A percentile compares a stretch with the other conserved stretches of the same genome.
Evolutionary conservation across 2,888 invertebrate species (phyloP).

Genomic region (Tipula helvola): DNA sequence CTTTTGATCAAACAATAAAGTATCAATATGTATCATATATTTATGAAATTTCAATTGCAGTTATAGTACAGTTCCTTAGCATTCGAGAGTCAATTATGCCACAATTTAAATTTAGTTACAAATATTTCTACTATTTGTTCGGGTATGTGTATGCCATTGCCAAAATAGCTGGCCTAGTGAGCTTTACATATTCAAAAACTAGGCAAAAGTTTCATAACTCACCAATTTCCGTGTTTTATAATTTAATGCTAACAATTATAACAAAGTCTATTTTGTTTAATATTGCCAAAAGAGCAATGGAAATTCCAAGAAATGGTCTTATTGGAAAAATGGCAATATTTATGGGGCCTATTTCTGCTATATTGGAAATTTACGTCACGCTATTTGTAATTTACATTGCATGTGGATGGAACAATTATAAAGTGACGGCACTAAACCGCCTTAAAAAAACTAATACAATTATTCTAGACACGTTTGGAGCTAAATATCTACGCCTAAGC

Average conservation of each 20-base stretch:
- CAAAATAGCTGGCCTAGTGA: not conserved
- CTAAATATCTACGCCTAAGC: not conserved
- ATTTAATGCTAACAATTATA: not conserved
- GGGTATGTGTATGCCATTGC: not conserved
- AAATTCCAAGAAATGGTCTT: not conserved
- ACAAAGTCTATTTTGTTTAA: not conserved
- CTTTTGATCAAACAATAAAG: no score
- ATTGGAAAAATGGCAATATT: not conserved
- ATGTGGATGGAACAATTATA: not conserved
- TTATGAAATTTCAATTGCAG: no score
- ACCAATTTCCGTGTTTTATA: not conserved
- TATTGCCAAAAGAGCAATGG: not conserved
- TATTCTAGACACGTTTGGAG: not conserved
- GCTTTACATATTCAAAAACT: not conserved
- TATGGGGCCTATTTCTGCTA: not conserved
- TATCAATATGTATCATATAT: no score
- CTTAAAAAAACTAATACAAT: not conserved
- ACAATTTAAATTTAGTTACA: not conserved
- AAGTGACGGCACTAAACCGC: not conserved
- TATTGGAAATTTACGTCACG: not conserved
- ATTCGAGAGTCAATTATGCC: not conserved
- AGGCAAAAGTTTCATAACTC: not conserved
- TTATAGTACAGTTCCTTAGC: no score
- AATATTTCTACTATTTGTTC: not conserved
- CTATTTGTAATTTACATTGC: not conserved